Base-by-base conservation (phyloP, 64 coral and sea anemone species). In the Dendrophyllia cribrosa region DNA sequence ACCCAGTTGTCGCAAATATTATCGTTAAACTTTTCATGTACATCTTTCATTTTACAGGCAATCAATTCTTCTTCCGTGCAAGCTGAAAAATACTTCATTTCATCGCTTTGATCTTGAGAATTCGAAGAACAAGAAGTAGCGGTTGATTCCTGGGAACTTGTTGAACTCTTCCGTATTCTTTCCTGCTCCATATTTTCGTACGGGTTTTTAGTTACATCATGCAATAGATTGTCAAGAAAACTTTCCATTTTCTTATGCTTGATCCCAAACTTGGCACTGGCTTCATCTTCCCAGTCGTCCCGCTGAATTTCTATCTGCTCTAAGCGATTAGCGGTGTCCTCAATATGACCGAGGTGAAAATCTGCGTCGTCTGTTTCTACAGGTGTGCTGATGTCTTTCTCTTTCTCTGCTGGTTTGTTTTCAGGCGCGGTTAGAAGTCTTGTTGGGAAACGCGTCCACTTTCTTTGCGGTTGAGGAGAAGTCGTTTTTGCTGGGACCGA, bases 21-120 rank as follows among this genome's bases (percentile, higher is more conserved):
- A 12, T 21, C 8, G 9, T 56, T 77, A 52, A 77, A 77, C 50
- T 77, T 77, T 52, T 56, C 16, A 12, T 77, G 19, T 23, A 77
- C 51, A 10, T 77, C 75, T n/a, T 23, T 25, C 75, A 77, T 77
- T 77, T 77, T 77, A 55, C 10, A 55, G 13, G n/a, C 75, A 25
- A 77, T 55, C 20, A 77, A 9, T 77, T 77, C 49, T 56, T 77
- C 75, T 55, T 23, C 50, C 6, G 75, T 77, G 49, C 75, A 56
- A 6, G 75, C 75, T 10, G 51, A 55, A 7, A 22, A 7, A 56
- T 77, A 77, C 26, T 43, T 75, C 19, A 48, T 49, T 0, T 77
- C 75, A 12, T 13, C 6, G 15, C 17, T 50, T 49, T 75, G 72
- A 13, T 75, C 43, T 7, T 50, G 51, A 55, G 51, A 55, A 58